Percentiles rank a stretch among this genome's conserved stretches.
These are phyloP conservation scores for Cheiracanthium punctorium DNA, from an alignment of 2,888 invertebrate species.

Conservation along the genomic window DNA sequence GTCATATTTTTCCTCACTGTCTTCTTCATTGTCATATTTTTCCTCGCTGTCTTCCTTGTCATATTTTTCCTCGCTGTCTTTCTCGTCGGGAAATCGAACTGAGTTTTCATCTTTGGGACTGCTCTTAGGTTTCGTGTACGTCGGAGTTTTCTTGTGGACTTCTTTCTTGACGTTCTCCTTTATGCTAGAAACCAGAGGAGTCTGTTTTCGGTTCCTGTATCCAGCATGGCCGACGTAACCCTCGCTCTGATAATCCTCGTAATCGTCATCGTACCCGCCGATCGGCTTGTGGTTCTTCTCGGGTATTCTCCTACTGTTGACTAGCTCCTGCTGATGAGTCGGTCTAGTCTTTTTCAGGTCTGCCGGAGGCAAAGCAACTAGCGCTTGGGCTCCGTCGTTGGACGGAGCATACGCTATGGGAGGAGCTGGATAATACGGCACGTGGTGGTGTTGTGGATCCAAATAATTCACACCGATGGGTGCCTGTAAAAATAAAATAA, in stretches of 20 bases:
- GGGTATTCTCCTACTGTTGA: not conserved
- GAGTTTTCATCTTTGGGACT: conserved; percentile 22
- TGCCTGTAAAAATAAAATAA: conserved; percentile 27
- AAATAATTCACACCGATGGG: conserved; percentile 50
- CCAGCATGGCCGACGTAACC: conserved; percentile 63
- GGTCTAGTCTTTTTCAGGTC: conserved; percentile 5
- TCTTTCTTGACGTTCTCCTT: conserved; percentile 45
- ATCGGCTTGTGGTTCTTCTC: not conserved
- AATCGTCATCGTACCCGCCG: conserved; percentile 35
- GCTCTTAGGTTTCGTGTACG: conserved; percentile 34
- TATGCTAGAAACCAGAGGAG: conserved; percentile 44
- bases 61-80: not conserved
- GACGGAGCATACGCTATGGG: conserved; percentile 57
- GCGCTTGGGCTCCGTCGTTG: conserved; percentile 48
- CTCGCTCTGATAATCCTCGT: not conserved
- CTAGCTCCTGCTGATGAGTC: not conserved
- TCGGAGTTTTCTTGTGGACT: conserved; percentile 39
- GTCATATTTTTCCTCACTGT: not conserved
- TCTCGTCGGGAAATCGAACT: conserved; percentile 32
- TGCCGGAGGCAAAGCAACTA: conserved; percentile 50
- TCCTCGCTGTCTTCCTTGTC: not conserved
- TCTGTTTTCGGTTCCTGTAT: conserved; percentile 42
- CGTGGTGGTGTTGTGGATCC: conserved; percentile 18
- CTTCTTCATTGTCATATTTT: not conserved
- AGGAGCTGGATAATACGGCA: conserved; percentile 11